phyloP scores from a whole-genome alignment of 2,113 vertebrate species.

The Nettapus auritus region DNA sequence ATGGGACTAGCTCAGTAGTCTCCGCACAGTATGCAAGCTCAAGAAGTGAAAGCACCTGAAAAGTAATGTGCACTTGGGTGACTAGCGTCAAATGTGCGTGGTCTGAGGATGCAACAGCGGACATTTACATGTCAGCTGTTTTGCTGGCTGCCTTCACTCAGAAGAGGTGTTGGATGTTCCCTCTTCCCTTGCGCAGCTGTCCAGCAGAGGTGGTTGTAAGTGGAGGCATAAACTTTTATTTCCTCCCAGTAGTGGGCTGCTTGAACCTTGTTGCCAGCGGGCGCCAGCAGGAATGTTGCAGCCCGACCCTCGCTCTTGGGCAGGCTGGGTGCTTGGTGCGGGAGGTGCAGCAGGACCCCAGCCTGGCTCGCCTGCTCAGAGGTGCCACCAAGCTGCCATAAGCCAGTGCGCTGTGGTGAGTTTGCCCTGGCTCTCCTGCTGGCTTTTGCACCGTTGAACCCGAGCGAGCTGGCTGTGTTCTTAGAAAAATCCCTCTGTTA shows the following conservation, averaged over 20 bases:
- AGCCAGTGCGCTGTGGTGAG: neutral
- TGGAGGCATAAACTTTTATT: neutral
- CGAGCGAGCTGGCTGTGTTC: neutral
- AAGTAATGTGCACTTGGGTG: neutral
- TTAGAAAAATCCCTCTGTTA: neutral
- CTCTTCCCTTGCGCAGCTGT: neutral
- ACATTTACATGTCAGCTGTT: neutral
- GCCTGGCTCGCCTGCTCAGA: fast-evolving
- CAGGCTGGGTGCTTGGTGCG: too few relatives aligned
- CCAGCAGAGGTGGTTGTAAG: neutral
- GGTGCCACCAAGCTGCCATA: neutral
- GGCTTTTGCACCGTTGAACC: neutral
- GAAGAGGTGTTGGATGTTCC: neutral
- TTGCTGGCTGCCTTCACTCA: neutral
- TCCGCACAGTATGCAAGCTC: neutral
- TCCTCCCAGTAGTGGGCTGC: neutral
- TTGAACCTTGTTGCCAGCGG: neutral
- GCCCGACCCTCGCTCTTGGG: neutral
- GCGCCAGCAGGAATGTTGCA: neutral
- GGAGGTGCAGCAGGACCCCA: neutral
- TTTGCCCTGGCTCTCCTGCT: neutral
- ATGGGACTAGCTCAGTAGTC: neutral
- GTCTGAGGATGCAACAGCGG: conserved; percentile 7
- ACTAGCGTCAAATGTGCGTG: conserved; percentile 2
- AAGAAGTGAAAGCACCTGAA: conserved; percentile 18